A percentile compares a stretch with the other conserved stretches of the same genome.
Conservation (phyloP, 2,888 invertebrate species). For the Odontocerum albicorne region DNA sequence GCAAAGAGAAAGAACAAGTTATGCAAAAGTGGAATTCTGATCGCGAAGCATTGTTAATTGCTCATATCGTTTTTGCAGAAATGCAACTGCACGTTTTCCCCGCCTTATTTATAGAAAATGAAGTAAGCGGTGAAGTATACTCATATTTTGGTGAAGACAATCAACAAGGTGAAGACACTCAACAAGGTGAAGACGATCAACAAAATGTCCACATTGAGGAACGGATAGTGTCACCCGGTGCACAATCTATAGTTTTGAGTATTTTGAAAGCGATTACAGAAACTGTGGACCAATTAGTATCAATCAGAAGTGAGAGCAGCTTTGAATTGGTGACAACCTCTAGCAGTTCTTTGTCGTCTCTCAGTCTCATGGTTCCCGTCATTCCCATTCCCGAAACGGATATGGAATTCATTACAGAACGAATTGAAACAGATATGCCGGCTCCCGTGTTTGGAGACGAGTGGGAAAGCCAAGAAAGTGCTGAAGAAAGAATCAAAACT, state of each 20-base stretch:
- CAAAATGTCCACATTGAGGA: not conserved
- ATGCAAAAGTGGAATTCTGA: slow-evolving; percentile 6
- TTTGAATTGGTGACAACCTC: slow-evolving; percentile 2
- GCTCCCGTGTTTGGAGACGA: slow-evolving; percentile 51
- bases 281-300: not conserved
- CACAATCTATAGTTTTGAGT: not conserved
- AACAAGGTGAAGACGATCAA: not conserved
- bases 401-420: not conserved
- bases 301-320: slow-evolving; percentile 1
- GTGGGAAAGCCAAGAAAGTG: slow-evolving; percentile 56
- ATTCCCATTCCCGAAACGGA: slow-evolving; percentile 5
- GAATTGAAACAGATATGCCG: slow-evolving; percentile 42
- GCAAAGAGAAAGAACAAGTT: slow-evolving; percentile 17
- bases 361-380: not conserved
- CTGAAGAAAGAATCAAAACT: slow-evolving; percentile 48
- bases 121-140: not conserved
- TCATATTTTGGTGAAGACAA: not conserved
- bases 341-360: not conserved
- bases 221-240: not conserved
- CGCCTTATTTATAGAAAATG: slow-evolving; percentile 1
- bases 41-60: slow-evolving; percentile 4
- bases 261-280: not conserved
- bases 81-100: slow-evolving; percentile 1
- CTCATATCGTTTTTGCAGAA: slow-evolving; percentile 4
- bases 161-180: not conserved